Percentiles rank a stretch among this genome's conserved stretches.
Evolutionary conservation across 1,140 invertebrate species (phyloP).

Genomic region (Bombus balteatus): DNA sequence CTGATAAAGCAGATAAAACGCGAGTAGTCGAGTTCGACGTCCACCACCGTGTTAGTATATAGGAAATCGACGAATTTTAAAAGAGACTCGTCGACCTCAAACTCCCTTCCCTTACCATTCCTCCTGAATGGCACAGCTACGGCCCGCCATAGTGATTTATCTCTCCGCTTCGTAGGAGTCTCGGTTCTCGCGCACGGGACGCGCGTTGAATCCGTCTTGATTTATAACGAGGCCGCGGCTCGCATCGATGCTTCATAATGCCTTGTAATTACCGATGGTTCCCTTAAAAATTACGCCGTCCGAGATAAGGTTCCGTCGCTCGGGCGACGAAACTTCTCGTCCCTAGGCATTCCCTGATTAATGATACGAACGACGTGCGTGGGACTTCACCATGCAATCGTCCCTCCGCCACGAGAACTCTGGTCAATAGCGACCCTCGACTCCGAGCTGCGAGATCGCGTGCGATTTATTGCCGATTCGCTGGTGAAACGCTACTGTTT

Average conservation of each 20-base stretch:
- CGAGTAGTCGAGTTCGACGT: background rate
- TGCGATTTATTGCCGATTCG: slow-evolving; percentile 3
- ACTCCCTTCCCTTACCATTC: background rate
- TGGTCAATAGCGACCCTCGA: background rate
- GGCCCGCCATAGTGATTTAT: slow-evolving; percentile 44
- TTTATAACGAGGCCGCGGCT: slow-evolving; percentile 47
- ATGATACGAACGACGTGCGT: slow-evolving; percentile 1
- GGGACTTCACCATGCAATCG: background rate
- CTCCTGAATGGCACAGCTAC: background rate
- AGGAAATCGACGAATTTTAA: slow-evolving; percentile 33
- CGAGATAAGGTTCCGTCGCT: slow-evolving; percentile 34
- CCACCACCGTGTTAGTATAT: background rate
- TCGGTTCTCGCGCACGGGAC: slow-evolving; percentile 20
- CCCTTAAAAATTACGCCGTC: slow-evolving; percentile 21
- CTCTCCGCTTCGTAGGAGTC: slow-evolving; percentile 34
- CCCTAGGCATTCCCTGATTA: slow-evolving; percentile 19
- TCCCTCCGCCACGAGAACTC: background rate
- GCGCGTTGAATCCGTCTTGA: slow-evolving; percentile 41
- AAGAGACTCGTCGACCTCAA: background rate
- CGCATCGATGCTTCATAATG: slow-evolving; percentile 52
- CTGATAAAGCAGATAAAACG: slow-evolving; percentile 51
- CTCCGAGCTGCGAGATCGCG: background rate
- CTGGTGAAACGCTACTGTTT: background rate
- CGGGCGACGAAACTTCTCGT: slow-evolving; percentile 29
- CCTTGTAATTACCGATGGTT: slow-evolving; percentile 43